Evolutionary conservation across 2,113 vertebrate genomes (phyloP).

Genomic region (Podilymbus podiceps): DNA sequence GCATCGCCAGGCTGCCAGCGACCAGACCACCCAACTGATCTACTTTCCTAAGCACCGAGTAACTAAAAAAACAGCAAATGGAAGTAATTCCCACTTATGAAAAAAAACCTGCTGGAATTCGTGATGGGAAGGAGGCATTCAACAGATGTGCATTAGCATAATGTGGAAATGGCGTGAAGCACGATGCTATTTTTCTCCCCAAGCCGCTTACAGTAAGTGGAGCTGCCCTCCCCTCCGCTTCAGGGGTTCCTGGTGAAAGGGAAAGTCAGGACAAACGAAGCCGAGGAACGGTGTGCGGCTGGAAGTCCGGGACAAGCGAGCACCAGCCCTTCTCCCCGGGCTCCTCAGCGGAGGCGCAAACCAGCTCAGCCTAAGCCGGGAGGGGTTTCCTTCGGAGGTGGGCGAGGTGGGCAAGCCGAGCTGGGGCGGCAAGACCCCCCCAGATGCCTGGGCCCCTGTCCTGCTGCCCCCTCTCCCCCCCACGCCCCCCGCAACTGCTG

Average conservation of each 20-base stretch:
- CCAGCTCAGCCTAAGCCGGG: background rate
- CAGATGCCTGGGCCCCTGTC: too few relatives aligned
- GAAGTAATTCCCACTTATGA: background rate
- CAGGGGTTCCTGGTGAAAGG: background rate
- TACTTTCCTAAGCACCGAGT: background rate
- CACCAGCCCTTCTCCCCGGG: background rate
- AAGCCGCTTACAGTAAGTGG: background rate
- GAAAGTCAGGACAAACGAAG: background rate
- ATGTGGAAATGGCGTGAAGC: background rate
- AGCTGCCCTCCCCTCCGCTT: background rate
- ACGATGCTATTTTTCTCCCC: background rate
- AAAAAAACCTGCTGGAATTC: background rate
- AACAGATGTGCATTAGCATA: constrained; percentile 39
- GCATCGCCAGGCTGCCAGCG: background rate
- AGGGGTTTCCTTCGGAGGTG: background rate
- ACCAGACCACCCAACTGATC: background rate
- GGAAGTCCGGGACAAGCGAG: background rate
- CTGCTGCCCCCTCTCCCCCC: too few relatives aligned
- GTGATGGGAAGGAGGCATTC: background rate
- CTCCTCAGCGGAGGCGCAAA: background rate
- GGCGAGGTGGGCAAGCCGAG: background rate
- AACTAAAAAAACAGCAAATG: background rate
- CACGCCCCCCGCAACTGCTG: background rate
- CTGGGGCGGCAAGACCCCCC: too few relatives aligned
- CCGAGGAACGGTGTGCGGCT: background rate